Percentiles rank a stretch among this genome's conserved stretches.
phyloP scores from a whole-genome alignment of 2,888 invertebrate species.

The Euproctis similis region DNA sequence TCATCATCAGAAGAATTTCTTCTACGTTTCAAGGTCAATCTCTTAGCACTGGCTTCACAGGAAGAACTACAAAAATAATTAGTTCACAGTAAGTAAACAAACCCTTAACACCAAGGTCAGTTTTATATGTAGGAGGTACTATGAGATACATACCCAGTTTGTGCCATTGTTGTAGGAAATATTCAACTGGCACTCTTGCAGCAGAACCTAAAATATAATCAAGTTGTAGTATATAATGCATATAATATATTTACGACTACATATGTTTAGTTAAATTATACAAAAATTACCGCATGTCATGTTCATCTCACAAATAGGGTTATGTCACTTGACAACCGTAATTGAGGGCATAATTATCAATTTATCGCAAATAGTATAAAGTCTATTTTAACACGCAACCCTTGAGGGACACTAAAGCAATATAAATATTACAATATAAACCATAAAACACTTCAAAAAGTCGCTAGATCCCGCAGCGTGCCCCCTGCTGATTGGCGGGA shows the following conservation, averaged over 20 bases:
- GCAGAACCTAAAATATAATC: slow-evolving; percentile 47
- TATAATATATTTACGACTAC: slow-evolving; percentile 23
- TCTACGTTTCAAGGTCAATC: slow-evolving; percentile 59
- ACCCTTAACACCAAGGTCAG: slow-evolving; percentile 45
- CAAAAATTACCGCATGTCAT: slow-evolving; percentile 73
- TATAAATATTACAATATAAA: slow-evolving; percentile 23
- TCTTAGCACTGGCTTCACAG: slow-evolving; percentile 54
- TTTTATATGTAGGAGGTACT: slow-evolving; percentile 26
- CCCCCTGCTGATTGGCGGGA: slow-evolving; percentile 74
- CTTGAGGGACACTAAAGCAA: slow-evolving; percentile 19
- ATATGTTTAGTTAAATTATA: slow-evolving; percentile 37
- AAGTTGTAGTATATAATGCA: slow-evolving; percentile 25
- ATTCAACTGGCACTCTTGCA: slow-evolving; percentile 38
- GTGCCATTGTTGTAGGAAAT: slow-evolving; percentile 55
- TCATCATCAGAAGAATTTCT: slow-evolving; percentile 65
- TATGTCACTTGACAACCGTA: slow-evolving; percentile 70
- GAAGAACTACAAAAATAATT: slow-evolving; percentile 49
- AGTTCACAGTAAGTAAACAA: slow-evolving; percentile 45
- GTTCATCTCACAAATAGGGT: slow-evolving; percentile 69
- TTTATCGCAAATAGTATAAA: slow-evolving; percentile 28
- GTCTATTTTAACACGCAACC: slow-evolving; percentile 25
- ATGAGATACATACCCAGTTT: slow-evolving; percentile 60
- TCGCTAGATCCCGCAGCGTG: slow-evolving; percentile 54
- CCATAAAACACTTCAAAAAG: slow-evolving; percentile 31
- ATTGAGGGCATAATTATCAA: slow-evolving; percentile 48